A percentile compares a stretch with the other conserved stretches of the same genome.
Conservation (phyloP, 2,888 invertebrate species). For the Orchesellides sinensis region DNA sequence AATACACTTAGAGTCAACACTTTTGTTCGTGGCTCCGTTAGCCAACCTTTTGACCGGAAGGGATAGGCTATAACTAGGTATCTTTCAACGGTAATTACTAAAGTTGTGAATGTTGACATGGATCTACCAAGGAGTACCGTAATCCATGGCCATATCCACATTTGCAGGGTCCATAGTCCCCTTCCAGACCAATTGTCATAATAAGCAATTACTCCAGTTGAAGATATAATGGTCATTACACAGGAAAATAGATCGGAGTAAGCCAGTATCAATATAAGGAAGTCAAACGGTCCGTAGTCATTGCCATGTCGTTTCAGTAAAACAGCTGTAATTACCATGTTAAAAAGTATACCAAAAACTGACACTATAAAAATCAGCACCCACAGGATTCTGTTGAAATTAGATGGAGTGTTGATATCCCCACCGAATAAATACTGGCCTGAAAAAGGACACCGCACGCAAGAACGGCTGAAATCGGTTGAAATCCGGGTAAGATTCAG, state of each 20-base stretch:
- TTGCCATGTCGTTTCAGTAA: background rate
- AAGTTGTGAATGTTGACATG: background rate
- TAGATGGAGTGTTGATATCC: too few species aligned
- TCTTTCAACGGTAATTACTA: slow-evolving; percentile 1
- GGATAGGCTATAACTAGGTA: slow-evolving; percentile 4
- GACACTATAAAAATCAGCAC: background rate
- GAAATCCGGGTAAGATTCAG: too few species aligned
- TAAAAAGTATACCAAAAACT: background rate
- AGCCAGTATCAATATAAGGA: background rate
- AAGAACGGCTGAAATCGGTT: too few species aligned
- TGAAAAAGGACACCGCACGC: too few species aligned
- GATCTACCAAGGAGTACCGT: background rate
- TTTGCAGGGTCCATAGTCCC: background rate
- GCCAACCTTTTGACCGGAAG: background rate
- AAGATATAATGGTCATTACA: background rate
- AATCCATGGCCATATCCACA: background rate
- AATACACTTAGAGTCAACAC: background rate
- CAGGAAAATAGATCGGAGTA: background rate
- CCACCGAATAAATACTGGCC: too few species aligned
- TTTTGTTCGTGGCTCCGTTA: background rate
- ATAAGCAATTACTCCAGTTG: background rate
- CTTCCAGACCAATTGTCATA: background rate
- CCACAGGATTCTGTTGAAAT: too few species aligned
- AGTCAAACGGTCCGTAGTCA: background rate
- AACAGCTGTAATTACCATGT: background rate